These are phyloP conservation scores for Teleiodes luculella DNA, from an alignment of 2,888 invertebrate species.

Conservation along the genomic window DNA sequence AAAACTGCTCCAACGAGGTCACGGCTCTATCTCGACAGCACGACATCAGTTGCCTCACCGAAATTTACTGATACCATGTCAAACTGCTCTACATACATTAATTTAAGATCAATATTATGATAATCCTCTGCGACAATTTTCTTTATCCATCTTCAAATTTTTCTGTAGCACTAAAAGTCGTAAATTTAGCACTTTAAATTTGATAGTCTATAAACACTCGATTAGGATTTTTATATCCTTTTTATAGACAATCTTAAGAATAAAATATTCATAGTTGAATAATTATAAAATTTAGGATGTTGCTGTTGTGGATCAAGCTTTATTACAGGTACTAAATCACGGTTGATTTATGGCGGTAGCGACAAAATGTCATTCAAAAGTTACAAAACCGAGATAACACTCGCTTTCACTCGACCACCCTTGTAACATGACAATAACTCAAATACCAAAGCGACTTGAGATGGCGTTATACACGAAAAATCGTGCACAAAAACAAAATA, in stretches of 20 bases:
- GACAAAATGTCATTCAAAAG: neutral
- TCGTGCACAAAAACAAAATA: constrained; percentile 63
- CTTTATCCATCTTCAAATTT: neutral
- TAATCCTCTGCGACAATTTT: constrained; percentile 12
- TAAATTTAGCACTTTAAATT: neutral
- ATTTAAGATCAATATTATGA: constrained; percentile 13
- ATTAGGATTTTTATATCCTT: neutral
- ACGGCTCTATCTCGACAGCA: constrained; percentile 50
- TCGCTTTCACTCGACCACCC: constrained; percentile 71
- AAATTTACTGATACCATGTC: constrained; percentile 25
- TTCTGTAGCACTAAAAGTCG: neutral
- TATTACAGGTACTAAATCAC: no score
- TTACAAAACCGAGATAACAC: constrained; percentile 18
- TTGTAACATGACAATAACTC: constrained; percentile 41
- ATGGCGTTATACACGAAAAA: constrained; percentile 54
- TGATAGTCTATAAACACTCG: constrained; percentile 1
- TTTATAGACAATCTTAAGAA: neutral
- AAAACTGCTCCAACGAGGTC: constrained; percentile 53
- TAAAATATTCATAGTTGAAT: neutral
- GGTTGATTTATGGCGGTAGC: neutral
- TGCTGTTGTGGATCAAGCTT: neutral
- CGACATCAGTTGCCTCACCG: constrained; percentile 45
- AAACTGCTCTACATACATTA: constrained; percentile 13
- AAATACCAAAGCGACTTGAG: constrained; percentile 45
- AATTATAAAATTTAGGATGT: neutral